Evolutionary conservation across 2,888 invertebrate genomes (phyloP), one percentile per base, ranked within the genome.

Genomic region (Venusia cambrica): DNA sequence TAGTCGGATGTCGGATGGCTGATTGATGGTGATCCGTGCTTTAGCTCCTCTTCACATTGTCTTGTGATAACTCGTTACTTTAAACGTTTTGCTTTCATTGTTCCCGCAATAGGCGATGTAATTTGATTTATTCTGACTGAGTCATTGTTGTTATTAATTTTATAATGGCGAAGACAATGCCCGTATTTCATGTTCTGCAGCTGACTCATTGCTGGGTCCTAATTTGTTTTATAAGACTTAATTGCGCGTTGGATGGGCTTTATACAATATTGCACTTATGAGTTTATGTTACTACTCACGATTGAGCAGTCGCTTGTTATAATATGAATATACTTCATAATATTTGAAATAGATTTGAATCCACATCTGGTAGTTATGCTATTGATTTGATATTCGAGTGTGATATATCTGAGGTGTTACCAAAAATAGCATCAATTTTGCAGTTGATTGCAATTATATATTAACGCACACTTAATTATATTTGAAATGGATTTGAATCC

Each of bases 121-220:
- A 79, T 81, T 79, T 74, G 68, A 80, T 76, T 75, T 75, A 72
- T 73, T 70, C 64, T 56, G 51, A 72, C 74, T 74, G 78, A 78
- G 71, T 81, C 84, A 84, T 65, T 73, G 69, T 71, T 72, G 61
- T 73, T 77, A 79, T 80, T 79, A 79, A 79, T 76, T 76, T 79
- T 67, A 69, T 71, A 73, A 73, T 64, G 62, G 42, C 54, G 60
- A 63, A 73, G 60, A 73, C 73, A 73, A 74, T 69, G 62, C 54
- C 51, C 53, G 57, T 59, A 46, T 69, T 66, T 31, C 64, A 54
- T 57, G 48, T 48, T 51, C 45, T 41, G 48, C 50, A 36, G 65
- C 65, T 76, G 70, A 76, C 61, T 78, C 72, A 76, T 68, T 57
- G 46, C 45, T 51, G 41, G 51, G 2, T 32, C 37, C 39, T 38